Evolutionary conservation across 1,140 invertebrate species (phyloP), one percentile per base, ranked within the genome.

Genomic region (Drosophila suzukii): DNA sequence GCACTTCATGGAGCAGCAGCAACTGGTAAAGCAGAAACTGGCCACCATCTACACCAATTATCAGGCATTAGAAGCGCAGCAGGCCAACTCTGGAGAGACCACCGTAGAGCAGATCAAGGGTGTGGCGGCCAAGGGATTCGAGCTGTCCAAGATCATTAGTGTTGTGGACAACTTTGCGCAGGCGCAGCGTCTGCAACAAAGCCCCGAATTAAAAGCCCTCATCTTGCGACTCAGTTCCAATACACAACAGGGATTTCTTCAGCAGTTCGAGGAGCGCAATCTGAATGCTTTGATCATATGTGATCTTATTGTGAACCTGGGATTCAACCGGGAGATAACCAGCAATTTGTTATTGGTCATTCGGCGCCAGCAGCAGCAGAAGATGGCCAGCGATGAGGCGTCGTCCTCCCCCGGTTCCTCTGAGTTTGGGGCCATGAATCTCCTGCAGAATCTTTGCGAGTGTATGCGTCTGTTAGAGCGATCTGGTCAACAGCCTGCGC

Each of bases 1-100:
- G 5, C 60, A 89, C 17, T 93, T 92, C 55, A 91, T 92, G 51
- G 93, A 93, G 76, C 91, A 93, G 65, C 78, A 93, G 34, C 82
- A 92, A 38, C 75, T 92, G 4, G 84, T 93, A 8, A 93, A 92
- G 59, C 82, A 82, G 24, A 92, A 92, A 49, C 51, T 91, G 32
- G 41, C 77, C 20, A 61, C 30, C 13, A 91, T 90, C 6, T 91
- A 90, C 60, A 59, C 71, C 5, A 91, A 91, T 17, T 91, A 92
- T 56, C 62, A 76, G 47, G 46, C 77, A 0, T 55, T 90, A 49
- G 81, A 84, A 43, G 62, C 53, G 11, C 76, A 38, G 3, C 65
- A 83, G 17, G 12, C 67, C 1, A 55, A 47, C 8, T 47, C 60
- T 11, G 61, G 57, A 2, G 77, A 50, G 27, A 78, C 78, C 6